Base-by-base conservation (phyloP, 2,797 vertebrate genomes). In the Periophthalmus magnuspinnatus region DNA sequence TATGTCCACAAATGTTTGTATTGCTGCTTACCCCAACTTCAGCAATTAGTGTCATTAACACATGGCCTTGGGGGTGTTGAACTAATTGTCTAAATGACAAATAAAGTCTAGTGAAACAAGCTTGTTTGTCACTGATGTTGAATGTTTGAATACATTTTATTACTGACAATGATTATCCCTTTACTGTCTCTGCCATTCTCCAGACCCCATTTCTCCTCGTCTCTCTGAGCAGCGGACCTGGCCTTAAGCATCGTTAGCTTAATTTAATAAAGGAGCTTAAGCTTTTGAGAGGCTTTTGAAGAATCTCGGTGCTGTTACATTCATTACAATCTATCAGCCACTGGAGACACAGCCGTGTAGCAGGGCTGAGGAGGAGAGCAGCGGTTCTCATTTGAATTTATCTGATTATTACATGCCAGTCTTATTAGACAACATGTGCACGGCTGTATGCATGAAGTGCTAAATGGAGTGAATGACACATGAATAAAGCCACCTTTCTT, bases 241-340 rank as follows among this genome's bases (percentile, higher is more conserved):
- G 92, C 93, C 92, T 91, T 88, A 86, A 90, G 91, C 92, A 84
- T 89, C 86, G 89, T 90, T 93, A 90, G 86, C 90, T 93, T 94
- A 93, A 93, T 94, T 94, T 92, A 93, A 94, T 93, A 92, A 93
- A 92, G 81, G 85, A 89, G 89, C 88, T 93, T 93, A 93, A 93
- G 91, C 92, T 93, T 93, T 92, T 91, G 91, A 93, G 90, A 91
- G 88, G 90, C 90, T 94, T 93, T 91, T 93, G 90, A 93, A 93
- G 90, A 91, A 90, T 93, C 90, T 92, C 86, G 86, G 87, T 91
- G 92, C 91, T 92, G 90, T 93, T 91, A 91, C 92, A 93, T 93
- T 93, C 91, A 94, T 93, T 93, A 93, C 89, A 91, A 89, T 91
- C 90, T 90, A 93, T 92, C 93, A 93, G 91, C 91, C 92, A 91